phyloP scores from a whole-genome alignment of 2,113 vertebrate species.

The Saimiri boliviensis region DNA sequence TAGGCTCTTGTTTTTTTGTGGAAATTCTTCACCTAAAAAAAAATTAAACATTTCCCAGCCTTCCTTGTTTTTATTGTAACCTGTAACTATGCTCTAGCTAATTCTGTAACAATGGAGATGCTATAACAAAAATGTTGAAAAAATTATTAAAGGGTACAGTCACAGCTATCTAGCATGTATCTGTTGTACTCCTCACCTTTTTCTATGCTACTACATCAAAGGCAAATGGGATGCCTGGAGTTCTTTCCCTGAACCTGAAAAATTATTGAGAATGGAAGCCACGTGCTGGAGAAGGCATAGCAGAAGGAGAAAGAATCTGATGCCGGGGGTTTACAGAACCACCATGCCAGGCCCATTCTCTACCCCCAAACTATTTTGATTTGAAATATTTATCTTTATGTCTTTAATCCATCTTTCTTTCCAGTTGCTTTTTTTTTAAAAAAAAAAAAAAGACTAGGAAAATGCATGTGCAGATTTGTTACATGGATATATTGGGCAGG shows the following conservation, averaged over 20 bases:
- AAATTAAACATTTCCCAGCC: background rate
- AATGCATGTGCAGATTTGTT: no score
- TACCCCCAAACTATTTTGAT: background rate
- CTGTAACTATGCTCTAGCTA: background rate
- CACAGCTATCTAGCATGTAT: background rate
- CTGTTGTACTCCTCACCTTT: background rate
- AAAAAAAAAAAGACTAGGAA: no score
- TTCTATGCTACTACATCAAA: background rate
- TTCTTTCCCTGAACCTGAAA: background rate
- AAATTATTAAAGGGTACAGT: background rate
- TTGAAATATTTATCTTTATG: background rate
- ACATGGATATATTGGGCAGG: no score
- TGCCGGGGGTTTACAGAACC: background rate
- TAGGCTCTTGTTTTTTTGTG: background rate
- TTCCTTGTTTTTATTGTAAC: background rate
- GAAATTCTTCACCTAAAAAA: background rate
- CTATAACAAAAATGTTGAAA: background rate
- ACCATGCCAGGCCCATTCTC: background rate
- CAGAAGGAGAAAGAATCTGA: background rate
- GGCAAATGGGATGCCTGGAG: background rate
- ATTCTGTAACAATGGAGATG: background rate
- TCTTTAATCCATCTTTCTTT: background rate
- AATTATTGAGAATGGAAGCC: background rate
- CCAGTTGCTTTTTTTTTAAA: background rate
- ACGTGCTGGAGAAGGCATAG: background rate